Evolutionary conservation across 2,888 invertebrate species (phyloP).

Genomic region (Seira sanloemensis): DNA sequence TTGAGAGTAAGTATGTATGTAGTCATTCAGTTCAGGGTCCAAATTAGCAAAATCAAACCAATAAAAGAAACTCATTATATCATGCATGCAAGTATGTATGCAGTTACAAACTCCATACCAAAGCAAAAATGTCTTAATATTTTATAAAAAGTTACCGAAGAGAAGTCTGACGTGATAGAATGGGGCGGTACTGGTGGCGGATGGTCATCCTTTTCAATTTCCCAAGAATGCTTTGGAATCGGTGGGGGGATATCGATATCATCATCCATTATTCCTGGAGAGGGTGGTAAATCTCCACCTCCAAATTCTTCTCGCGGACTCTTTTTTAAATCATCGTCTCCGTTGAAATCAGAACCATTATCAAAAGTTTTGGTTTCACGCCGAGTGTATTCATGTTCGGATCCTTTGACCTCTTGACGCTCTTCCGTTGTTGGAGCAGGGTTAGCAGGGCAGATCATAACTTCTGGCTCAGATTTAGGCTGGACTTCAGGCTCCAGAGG

Average conservation of each 20-base stretch:
- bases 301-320: slow-evolving; percentile 28
- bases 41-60: too few relatives aligned
- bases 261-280: slow-evolving; percentile 4
- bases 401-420: background rate
- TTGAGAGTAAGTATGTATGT: too few relatives aligned
- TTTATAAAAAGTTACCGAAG: slow-evolving; percentile 30
- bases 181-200: slow-evolving; percentile 68
- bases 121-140: background rate
- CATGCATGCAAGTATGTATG: too few relatives aligned
- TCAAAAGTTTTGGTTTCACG: slow-evolving; percentile 64
- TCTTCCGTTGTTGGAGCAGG: slow-evolving; percentile 22
- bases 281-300: slow-evolving; percentile 37
- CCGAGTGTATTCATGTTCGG: slow-evolving; percentile 59
- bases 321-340: slow-evolving; percentile 26
- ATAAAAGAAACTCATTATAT: too few relatives aligned
- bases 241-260: slow-evolving; percentile 62
- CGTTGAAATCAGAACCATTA: slow-evolving; percentile 44
- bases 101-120: too few relatives aligned
- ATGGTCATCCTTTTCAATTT: slow-evolving; percentile 42
- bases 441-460: slow-evolving; percentile 35
- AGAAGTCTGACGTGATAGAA: slow-evolving; percentile 45
- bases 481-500: slow-evolving; percentile 9
- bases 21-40: too few relatives aligned
- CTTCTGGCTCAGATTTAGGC: slow-evolving; percentile 30
- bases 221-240: slow-evolving; percentile 67